Evolutionary conservation across 2,888 invertebrate genomes (phyloP).

Genomic region (Pilophorus perplexus): DNA sequence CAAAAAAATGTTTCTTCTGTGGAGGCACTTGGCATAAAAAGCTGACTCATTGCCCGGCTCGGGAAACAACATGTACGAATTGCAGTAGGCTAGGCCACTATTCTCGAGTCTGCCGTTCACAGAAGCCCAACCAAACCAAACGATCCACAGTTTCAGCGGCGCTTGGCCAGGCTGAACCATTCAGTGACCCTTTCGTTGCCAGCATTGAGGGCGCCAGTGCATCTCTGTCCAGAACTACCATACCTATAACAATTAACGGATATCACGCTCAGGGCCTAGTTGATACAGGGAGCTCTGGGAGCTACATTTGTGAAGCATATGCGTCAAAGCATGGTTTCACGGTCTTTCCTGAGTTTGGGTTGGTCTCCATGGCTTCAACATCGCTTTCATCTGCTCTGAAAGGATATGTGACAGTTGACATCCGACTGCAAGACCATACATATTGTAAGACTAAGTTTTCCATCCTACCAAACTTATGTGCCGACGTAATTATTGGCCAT

Average conservation of each 20-base stretch:
- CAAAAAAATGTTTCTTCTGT: constrained; percentile 20
- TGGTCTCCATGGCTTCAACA: constrained; percentile 7
- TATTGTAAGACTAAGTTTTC: too few species aligned
- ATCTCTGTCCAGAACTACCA: too few species aligned
- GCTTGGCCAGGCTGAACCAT: neutral
- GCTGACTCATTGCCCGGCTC: constrained; percentile 11
- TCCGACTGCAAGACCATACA: too few species aligned
- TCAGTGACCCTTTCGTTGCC: too few species aligned
- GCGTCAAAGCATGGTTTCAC: neutral
- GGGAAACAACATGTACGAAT: neutral
- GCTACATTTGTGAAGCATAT: neutral
- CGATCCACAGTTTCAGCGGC: neutral
- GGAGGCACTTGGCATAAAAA: too few species aligned
- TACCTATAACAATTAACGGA: too few species aligned
- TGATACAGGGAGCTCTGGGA: too few species aligned
- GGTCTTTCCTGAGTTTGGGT: neutral
- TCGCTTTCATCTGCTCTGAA: too few species aligned
- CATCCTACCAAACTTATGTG: too few species aligned
- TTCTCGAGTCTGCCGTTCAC: constrained; percentile 11
- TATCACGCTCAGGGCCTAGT: constrained; percentile 1
- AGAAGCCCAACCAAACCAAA: constrained; percentile 7
- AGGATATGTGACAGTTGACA: too few species aligned
- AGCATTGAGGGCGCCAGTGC: too few species aligned
- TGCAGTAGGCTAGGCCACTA: constrained; percentile 6
- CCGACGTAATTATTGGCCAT: too few species aligned